Base-by-base conservation (phyloP, 2,113 vertebrate genomes). In the Acinonyx jubatus region DNA sequence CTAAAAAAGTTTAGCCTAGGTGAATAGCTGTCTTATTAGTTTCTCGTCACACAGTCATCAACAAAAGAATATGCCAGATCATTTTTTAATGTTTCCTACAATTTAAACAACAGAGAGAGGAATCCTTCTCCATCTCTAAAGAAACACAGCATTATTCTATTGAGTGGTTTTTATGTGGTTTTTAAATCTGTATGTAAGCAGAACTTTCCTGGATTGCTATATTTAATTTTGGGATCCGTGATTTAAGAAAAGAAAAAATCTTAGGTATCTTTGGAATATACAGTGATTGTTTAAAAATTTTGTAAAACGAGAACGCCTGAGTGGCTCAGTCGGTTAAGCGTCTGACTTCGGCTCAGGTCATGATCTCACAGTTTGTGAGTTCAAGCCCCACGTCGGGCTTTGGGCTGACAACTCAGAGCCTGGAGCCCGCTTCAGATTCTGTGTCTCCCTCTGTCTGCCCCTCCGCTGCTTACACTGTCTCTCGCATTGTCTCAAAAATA, bases 171-270 rank as follows among this genome's bases (percentile, higher is more conserved):
- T 57, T 82, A 18, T 38, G 33, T 10, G 0, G 1, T 31, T 55
- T 52, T 73, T 66, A 29, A 93, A 52, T 15, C 29, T 89, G 27
- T 61, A 33, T 82, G 45, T 78, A 95, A 90, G 25, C 45, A 97
- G 31, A 89, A 74, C 15, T 71, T 94, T 73, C 27, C 57, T 36
- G 63, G 45, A 41, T 38, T 86, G 33, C 16, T 81, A 36, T 27
- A 92, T 65, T 96, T 91, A 88, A 90, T 81, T 85, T 94, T 45
- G 52, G 79, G 52, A 91, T 85, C 5, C 5, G 14, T 41, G 19
- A 90, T 79, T 95, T 81, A 65, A 90, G 57, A 25, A 38, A 69
- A 65, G 31, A 87, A 92, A 92, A 81, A 83, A 52, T 87, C 29
- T 80, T 13, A 87, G 65, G 36, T 96, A 57, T 38, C 19, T 91